Evolutionary conservation across 2,797 vertebrate species (phyloP).

Genomic region (Pipistrellus nathusii): DNA sequence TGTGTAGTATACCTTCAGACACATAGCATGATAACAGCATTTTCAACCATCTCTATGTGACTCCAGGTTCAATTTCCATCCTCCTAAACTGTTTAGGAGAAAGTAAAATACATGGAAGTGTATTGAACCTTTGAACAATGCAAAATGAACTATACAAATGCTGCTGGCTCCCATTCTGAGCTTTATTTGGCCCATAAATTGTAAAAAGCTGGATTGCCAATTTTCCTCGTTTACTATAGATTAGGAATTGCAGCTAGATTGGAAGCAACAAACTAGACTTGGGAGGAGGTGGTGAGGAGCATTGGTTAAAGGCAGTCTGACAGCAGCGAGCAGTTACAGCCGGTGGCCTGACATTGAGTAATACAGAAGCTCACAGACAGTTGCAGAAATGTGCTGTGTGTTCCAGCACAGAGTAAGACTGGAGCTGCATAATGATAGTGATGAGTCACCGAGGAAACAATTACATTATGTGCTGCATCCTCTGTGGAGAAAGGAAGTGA

Average conservation of each 20-base stretch:
- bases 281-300: background rate
- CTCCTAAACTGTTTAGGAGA: background rate
- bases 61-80: background rate
- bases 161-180: background rate
- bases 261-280: background rate
- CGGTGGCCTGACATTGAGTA: slow-evolving; percentile 1
- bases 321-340: background rate
- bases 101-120: background rate
- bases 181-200: background rate
- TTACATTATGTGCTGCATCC: slow-evolving; percentile 1
- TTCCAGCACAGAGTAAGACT: slow-evolving; percentile 45
- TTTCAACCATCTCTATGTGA: background rate
- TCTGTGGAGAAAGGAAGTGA: slow-evolving; percentile 37
- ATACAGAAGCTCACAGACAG: background rate
- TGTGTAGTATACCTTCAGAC: background rate
- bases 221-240: background rate
- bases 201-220: background rate
- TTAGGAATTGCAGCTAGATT: slow-evolving; percentile 4
- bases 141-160: background rate
- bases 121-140: background rate
- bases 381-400: background rate
- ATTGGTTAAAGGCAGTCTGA: background rate
- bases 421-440: slow-evolving; percentile 9
- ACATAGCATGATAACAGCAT: background rate
- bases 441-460: slow-evolving; percentile 62